Conservation (phyloP, 2,113 vertebrate genomes). For the Opisthocomus hoazin region DNA sequence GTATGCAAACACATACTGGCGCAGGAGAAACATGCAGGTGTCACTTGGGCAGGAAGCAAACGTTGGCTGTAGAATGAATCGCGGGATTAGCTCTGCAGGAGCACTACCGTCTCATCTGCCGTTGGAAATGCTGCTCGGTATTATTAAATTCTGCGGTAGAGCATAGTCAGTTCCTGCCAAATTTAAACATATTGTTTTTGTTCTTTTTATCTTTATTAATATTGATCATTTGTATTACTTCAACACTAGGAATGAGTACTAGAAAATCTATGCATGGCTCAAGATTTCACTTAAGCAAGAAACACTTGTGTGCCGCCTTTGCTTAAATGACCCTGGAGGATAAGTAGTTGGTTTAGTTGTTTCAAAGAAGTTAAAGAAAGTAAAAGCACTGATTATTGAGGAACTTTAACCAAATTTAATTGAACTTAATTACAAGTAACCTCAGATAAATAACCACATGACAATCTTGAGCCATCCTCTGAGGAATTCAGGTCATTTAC, state of each 20-base stretch:
- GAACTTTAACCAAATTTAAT: not conserved
- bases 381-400: not conserved
- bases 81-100: not conserved
- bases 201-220: not conserved
- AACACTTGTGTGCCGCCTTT: not conserved
- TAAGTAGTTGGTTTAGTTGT: not conserved
- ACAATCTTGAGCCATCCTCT: not conserved
- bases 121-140: not conserved
- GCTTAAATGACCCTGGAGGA: not conserved
- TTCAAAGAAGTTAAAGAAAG: not conserved
- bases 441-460: not conserved
- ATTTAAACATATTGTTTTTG: fast-evolving
- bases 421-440: not conserved
- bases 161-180: not conserved
- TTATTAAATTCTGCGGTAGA: not conserved
- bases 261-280: fast-evolving
- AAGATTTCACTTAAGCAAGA: not conserved
- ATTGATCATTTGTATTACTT: not conserved
- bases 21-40: not conserved
- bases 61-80: fast-evolving
- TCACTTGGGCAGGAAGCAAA: not conserved
- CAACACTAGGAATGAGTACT: not conserved
- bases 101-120: not conserved
- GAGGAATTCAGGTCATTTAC: not conserved
- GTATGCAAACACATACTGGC: not conserved